Evolutionary conservation across 2,797 vertebrate genomes (phyloP).

Genomic region (Coregonus suidteri): DNA sequence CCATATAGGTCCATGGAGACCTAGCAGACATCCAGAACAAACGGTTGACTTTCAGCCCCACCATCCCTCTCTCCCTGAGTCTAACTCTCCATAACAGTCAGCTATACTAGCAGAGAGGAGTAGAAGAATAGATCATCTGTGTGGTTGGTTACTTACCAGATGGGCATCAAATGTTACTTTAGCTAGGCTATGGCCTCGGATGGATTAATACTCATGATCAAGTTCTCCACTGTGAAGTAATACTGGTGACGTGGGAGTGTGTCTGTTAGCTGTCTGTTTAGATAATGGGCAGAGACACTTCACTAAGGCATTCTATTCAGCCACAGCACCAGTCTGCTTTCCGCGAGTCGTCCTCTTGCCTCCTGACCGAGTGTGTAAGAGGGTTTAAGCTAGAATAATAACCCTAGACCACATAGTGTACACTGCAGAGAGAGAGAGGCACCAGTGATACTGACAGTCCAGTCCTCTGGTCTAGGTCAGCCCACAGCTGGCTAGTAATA

Average conservation of each 20-base stretch:
- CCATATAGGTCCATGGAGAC: slow-evolving; percentile 28
- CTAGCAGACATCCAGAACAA: slow-evolving; percentile 28
- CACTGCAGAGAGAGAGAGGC: background rate
- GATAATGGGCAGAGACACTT: slow-evolving; percentile 11
- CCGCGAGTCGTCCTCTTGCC: slow-evolving; percentile 8
- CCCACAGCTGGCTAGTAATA: slow-evolving; percentile 8
- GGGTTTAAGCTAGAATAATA: slow-evolving; percentile 46
- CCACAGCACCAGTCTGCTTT: slow-evolving; percentile 12
- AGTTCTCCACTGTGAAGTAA: slow-evolving; percentile 10
- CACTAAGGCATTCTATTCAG: background rate
- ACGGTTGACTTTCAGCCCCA: slow-evolving; percentile 12
- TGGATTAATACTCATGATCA: background rate
- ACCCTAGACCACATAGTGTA: slow-evolving; percentile 25
- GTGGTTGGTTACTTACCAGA: background rate
- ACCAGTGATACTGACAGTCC: slow-evolving; percentile 13
- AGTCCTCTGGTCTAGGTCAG: slow-evolving; percentile 12
- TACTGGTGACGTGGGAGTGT: background rate
- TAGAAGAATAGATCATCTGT: background rate
- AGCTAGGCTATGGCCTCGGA: background rate
- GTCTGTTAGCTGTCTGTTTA: background rate
- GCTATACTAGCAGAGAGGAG: background rate
- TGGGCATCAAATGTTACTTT: background rate
- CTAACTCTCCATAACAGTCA: slow-evolving; percentile 13
- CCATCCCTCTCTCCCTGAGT: background rate
- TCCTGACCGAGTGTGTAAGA: slow-evolving; percentile 45